These are phyloP conservation scores for Apocheima hispidaria DNA, from an alignment of 2,888 invertebrate genomes.

Conservation along the genomic window DNA sequence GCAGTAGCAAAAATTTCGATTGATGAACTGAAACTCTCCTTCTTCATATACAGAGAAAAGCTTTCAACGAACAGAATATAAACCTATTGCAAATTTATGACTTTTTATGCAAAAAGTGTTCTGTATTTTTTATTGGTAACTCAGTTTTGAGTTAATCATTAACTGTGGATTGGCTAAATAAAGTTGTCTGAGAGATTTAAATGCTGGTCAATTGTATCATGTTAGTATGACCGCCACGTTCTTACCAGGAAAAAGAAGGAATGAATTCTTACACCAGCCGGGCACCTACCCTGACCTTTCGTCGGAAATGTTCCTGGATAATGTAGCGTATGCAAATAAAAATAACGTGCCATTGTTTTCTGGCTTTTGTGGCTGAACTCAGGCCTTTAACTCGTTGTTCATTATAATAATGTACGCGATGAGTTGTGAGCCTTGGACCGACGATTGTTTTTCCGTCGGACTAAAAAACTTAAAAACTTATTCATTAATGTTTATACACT, in stretches of 20 bases:
- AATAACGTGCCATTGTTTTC: slow-evolving; percentile 12
- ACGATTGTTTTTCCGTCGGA: too few species aligned
- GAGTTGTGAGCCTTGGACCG: not conserved
- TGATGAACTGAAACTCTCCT: slow-evolving; percentile 1
- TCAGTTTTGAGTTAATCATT: slow-evolving; percentile 18
- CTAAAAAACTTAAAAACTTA: too few species aligned
- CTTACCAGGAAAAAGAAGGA: slow-evolving; percentile 32
- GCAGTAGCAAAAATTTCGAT: slow-evolving; percentile 7
- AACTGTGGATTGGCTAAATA: not conserved
- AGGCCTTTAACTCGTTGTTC: not conserved
- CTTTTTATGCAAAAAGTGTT: slow-evolving; percentile 15
- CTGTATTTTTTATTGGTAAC: slow-evolving; percentile 17
- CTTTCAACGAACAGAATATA: slow-evolving; percentile 11
- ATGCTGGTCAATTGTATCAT: slow-evolving; percentile 6
- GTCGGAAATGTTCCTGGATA: not conserved
- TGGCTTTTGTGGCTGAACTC: not conserved
- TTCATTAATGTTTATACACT: too few species aligned
- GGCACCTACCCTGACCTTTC: slow-evolving; percentile 17
- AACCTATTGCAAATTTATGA: slow-evolving; percentile 9
- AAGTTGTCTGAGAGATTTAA: slow-evolving; percentile 10
- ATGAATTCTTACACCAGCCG: slow-evolving; percentile 25
- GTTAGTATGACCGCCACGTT: slow-evolving; percentile 35
- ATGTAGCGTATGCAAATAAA: not conserved
- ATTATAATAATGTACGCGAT: not conserved
- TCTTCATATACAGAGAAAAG: slow-evolving; percentile 9